A percentile compares a stretch with the other conserved stretches of the same genome.
phyloP scores from a whole-genome alignment of 2,797 vertebrate species.

The Liasis olivaceus region DNA sequence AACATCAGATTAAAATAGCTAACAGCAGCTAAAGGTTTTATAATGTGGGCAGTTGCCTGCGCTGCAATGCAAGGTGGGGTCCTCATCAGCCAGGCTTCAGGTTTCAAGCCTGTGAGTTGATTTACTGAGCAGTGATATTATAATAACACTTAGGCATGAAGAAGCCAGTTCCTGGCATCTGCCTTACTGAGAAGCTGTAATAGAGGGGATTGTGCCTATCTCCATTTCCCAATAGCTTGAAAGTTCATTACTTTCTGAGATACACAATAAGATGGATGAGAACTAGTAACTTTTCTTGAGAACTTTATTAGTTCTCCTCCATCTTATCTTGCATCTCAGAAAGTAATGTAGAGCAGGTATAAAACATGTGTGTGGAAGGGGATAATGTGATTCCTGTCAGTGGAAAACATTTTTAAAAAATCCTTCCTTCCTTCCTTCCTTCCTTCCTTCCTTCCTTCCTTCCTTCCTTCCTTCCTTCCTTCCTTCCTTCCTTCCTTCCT shows the following conservation, averaged over 20 bases:
- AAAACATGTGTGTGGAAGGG: background rate
- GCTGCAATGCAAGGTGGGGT: background rate
- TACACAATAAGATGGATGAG: background rate
- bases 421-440: background rate
- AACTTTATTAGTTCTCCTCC: background rate
- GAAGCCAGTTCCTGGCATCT: background rate
- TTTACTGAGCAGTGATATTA: constrained; percentile 28
- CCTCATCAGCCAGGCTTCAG: constrained; percentile 11
- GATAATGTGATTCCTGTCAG: background rate
- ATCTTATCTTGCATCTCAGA: background rate
- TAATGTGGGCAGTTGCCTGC: background rate
- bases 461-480: background rate
- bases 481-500: background rate
- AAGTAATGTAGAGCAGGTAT: background rate
- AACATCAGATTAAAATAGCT: constrained; percentile 58
- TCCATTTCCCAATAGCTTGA: background rate
- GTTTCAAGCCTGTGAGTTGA: constrained; percentile 18
- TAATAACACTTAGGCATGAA: constrained; percentile 19
- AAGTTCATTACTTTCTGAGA: background rate
- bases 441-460: background rate
- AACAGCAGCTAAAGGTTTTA: constrained; percentile 36
- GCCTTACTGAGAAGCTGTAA: background rate
- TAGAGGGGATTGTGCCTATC: background rate
- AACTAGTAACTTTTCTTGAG: background rate
- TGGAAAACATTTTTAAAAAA: background rate